Base-by-base conservation (phyloP, 2,113 vertebrate species). In the Ailurus styani region DNA sequence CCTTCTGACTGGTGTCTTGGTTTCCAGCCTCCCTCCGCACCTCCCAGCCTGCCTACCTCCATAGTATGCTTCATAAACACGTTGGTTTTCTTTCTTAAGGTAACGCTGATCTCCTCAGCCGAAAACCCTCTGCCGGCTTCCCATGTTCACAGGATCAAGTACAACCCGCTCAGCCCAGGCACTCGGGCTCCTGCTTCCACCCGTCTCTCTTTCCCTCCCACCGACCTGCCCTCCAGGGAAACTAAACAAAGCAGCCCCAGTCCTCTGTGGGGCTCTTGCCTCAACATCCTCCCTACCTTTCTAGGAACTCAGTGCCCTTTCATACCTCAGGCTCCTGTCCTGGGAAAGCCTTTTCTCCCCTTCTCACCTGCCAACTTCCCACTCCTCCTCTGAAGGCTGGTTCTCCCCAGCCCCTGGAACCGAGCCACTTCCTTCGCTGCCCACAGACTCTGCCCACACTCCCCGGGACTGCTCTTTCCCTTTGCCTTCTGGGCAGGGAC, bases 91-190 rank as follows among this genome's bases (percentile, higher is more conserved):
- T 78, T 54, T 57, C 25, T 37, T 47, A 92, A 37, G 78, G 21
- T 7, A 18, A 15, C 0, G 0, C 8, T 50, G 81, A 40, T 31
- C 37, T 66, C 60, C 25, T 66, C 25, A 0, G 10, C 7, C 15
- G 4, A 9, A 52, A 45, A 17, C 45, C 37, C 15, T 42, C 40
- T 2, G 0, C 6, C 23, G 78, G 13, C 45, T 83, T 42, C 52
- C 37, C 34, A 15, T 5, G 10, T 11, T 40, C 73, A 11, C 1
- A 84, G 54, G 45, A 84, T 52, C 0, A 42, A 37, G 57, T 31
- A 21, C 15, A 17, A 9, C 10, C 57, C 64, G 42, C 75, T 62
- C 66, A 82, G 91, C 37, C n/a, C 4, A 21, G 55, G 23, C 29
- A 2, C 55, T 47, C 21, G 23, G 54, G 42, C 27, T 14, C 25